Conservation (phyloP, 2,888 invertebrate genomes). For the Caenorhabditis japonica region DNA sequence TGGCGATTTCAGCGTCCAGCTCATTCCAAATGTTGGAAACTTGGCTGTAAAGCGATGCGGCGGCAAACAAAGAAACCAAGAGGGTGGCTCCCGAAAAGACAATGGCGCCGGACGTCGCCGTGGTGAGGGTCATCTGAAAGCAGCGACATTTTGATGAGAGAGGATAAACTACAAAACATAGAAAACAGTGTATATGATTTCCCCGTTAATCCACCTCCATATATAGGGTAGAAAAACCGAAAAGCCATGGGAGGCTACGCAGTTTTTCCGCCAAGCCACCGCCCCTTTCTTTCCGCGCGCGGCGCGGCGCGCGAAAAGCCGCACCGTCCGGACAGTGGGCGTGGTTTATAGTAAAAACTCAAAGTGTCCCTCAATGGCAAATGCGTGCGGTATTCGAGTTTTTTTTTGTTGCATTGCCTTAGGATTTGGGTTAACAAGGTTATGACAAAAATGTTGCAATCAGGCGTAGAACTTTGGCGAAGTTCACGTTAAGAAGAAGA, state of each 20-base stretch:
- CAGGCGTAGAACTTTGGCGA: slow-evolving; percentile 27
- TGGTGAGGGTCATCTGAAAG: slow-evolving; percentile 67
- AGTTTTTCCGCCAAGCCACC: slow-evolving; percentile 29
- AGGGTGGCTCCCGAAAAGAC: slow-evolving; percentile 73
- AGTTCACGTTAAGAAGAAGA: neutral
- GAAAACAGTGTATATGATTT: slow-evolving; percentile 36
- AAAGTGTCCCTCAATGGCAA: slow-evolving; percentile 29
- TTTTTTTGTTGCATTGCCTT: slow-evolving; percentile 18
- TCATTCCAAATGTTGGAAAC: slow-evolving; percentile 74
- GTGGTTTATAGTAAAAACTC: slow-evolving; percentile 45
- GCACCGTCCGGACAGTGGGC: slow-evolving; percentile 25
- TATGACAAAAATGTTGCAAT: slow-evolving; percentile 52
- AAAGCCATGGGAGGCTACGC: slow-evolving; percentile 24
- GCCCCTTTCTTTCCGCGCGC: slow-evolving; percentile 3
- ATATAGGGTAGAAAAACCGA: slow-evolving; percentile 50
- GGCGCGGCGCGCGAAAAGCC: slow-evolving; percentile 5
- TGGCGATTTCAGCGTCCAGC: slow-evolving; percentile 74
- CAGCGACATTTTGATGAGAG: slow-evolving; percentile 5
- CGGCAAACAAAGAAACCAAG: slow-evolving; percentile 68
- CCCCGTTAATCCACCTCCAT: slow-evolving; percentile 12
- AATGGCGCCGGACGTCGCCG: slow-evolving; percentile 72
- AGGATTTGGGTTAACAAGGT: slow-evolving; percentile 43
- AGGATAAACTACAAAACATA: slow-evolving; percentile 10
- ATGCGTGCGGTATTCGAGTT: slow-evolving; percentile 37
- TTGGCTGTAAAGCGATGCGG: slow-evolving; percentile 70